Conservation (phyloP, 2,888 invertebrate genomes). For the Lomographa bimaculata region DNA sequence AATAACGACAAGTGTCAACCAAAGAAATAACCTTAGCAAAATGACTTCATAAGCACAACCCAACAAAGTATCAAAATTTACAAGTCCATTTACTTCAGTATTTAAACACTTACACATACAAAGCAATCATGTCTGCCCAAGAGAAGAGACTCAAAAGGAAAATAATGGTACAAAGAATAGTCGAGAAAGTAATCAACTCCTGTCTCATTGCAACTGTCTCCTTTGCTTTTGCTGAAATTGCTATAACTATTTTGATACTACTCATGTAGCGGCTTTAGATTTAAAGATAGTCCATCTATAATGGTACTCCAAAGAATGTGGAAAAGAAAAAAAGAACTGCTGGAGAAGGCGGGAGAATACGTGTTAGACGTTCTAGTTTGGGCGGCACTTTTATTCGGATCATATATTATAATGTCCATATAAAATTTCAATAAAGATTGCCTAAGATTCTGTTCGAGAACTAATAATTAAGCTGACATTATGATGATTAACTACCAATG, state of each 20-base stretch:
- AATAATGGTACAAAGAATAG: conserved; percentile 45
- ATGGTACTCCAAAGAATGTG: conserved; percentile 53
- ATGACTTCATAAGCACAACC: conserved; percentile 11
- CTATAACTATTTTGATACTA: conserved; percentile 53
- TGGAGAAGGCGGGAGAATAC: conserved; percentile 37
- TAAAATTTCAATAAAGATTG: conserved; percentile 20
- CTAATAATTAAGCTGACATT: too few species aligned
- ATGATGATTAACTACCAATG: too few species aligned
- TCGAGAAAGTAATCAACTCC: conserved; percentile 53
- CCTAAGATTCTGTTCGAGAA: too few species aligned
- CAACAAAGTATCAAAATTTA: too few species aligned
- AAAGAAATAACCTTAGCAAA: too few species aligned
- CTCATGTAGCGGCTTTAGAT: conserved; percentile 37
- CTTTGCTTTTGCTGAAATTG: conserved; percentile 60
- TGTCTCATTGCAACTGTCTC: conserved; percentile 58
- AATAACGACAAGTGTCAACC: too few species aligned
- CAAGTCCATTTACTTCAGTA: too few species aligned
- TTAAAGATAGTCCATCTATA: conserved; percentile 2
- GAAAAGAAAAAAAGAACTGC: conserved; percentile 43
- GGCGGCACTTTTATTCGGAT: conserved; percentile 50
- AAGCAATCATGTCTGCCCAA: conserved; percentile 49
- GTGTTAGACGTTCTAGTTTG: conserved; percentile 49
- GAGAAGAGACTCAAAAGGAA: conserved; percentile 49
- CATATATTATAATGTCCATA: conserved; percentile 46
- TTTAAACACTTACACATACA: too few species aligned